Evolutionary conservation across 2,113 vertebrate species (phyloP).

Genomic region (Calidris pygmaea): DNA sequence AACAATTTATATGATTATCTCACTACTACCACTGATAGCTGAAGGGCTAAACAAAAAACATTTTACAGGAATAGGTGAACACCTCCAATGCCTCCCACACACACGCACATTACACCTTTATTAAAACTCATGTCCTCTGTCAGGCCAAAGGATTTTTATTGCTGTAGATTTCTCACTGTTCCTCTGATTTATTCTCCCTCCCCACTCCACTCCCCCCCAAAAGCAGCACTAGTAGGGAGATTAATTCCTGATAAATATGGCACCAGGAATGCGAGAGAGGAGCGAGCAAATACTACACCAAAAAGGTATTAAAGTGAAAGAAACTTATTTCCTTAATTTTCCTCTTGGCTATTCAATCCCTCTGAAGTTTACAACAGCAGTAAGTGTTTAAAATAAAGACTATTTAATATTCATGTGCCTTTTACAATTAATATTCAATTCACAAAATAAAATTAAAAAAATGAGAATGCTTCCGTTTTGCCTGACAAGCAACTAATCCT

Average conservation of each 20-base stretch:
- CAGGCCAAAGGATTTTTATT: not conserved
- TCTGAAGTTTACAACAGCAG: not conserved
- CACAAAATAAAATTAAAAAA: not conserved
- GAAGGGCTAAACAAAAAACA: not conserved
- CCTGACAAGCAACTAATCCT: constrained; percentile 25
- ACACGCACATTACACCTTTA: not conserved
- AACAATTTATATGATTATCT: not conserved
- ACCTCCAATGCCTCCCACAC: not conserved
- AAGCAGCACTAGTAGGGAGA: not conserved
- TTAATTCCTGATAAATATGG: not conserved
- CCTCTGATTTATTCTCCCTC: not conserved
- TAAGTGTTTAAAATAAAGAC: not conserved
- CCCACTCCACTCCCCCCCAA: not conserved
- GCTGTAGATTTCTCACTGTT: not conserved
- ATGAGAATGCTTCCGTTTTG: not conserved
- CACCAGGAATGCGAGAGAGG: not conserved
- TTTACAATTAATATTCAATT: not conserved
- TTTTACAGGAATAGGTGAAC: not conserved
- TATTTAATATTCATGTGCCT: not conserved
- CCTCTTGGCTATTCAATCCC: not conserved
- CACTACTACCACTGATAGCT: not conserved
- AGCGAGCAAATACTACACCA: not conserved
- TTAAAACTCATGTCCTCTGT: not conserved
- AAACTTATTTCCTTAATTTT: not conserved
- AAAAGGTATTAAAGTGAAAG: not conserved